Evolutionary conservation across 2,888 invertebrate species (phyloP).

Genomic region (Mimachlamys varia): DNA sequence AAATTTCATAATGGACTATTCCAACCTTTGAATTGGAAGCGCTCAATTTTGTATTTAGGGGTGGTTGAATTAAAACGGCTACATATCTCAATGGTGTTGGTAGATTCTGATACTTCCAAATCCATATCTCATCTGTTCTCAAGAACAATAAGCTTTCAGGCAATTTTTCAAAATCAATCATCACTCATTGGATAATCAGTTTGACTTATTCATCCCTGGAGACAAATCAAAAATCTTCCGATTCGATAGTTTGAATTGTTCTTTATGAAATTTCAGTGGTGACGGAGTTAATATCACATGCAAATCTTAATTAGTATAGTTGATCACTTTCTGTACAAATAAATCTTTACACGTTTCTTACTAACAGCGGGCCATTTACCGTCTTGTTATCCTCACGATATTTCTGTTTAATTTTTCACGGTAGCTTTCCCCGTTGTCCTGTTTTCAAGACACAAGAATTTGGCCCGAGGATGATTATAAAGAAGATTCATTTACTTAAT

Average conservation of each 20-base stretch:
- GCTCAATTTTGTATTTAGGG: no score
- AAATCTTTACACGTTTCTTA: background rate
- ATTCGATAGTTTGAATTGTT: no score
- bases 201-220: background rate
- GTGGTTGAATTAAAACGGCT: no score
- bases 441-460: background rate
- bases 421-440: conserved; percentile 28
- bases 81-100: no score
- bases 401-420: conserved; percentile 35
- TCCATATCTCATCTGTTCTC: no score
- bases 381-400: background rate
- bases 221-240: no score
- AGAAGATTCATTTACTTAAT: background rate
- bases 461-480: conserved; percentile 6
- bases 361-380: background rate
- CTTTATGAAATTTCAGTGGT: background rate
- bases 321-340: background rate
- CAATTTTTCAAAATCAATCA: background rate
- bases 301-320: background rate
- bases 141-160: no score
- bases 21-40: no score
- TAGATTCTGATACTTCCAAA: no score
- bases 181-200: background rate
- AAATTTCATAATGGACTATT: no score
- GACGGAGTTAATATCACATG: background rate